These are phyloP conservation scores for Tolypeutes matacus DNA, from an alignment of 2,797 vertebrate genomes.

Conservation along the genomic window DNA sequence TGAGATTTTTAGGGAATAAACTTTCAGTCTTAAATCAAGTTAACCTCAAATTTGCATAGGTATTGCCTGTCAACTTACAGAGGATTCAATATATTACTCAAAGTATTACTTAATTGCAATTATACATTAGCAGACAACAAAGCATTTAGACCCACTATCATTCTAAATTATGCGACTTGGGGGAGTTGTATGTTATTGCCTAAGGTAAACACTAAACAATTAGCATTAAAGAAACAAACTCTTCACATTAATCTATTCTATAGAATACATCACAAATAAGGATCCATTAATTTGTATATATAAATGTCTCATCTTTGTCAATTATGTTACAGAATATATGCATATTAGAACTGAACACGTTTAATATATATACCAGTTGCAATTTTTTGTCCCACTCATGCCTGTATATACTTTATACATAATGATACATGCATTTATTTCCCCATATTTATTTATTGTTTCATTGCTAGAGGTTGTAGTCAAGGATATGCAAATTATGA, in stretches of 20 bases:
- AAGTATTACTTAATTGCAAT: background rate
- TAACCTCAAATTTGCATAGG: background rate
- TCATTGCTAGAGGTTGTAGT: background rate
- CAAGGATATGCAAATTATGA: background rate
- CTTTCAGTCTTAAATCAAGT: background rate
- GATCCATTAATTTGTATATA: background rate
- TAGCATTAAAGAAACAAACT: background rate
- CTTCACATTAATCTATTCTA: background rate
- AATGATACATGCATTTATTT: background rate
- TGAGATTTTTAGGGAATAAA: background rate
- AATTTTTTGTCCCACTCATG: background rate
- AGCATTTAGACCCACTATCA: background rate
- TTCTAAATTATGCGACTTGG: conserved; percentile 10
- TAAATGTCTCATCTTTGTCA: background rate
- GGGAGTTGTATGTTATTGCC: background rate
- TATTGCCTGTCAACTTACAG: background rate
- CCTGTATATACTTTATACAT: background rate
- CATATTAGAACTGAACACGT: background rate
- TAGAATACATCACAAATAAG: background rate
- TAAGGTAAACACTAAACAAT: background rate
- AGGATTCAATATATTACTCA: background rate
- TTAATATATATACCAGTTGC: background rate
- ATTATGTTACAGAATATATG: background rate
- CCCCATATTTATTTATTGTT: background rate
- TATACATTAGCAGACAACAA: background rate